Base-by-base conservation (phyloP, 1,140 invertebrate species). In the Magallana gigas region DNA sequence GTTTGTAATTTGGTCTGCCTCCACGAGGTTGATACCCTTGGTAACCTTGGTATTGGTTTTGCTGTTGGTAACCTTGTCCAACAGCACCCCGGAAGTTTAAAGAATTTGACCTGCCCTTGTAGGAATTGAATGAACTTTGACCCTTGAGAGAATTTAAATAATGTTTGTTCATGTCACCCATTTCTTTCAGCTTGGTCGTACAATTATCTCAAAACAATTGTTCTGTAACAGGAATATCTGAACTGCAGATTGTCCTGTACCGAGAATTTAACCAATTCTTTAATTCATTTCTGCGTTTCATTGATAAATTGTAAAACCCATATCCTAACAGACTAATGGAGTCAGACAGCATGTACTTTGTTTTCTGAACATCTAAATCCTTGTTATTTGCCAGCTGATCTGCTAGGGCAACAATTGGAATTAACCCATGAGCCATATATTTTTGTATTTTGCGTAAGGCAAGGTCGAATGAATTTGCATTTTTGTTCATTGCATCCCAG, bases 211-310 rank as follows among this genome's bases (percentile, higher is more conserved):
- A 57, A 59, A 84, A 62, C 16, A 84, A 29, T n/a, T 60, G n/a
- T 29, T 84, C 58, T 16, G 83, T n/a, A 62, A 84, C 62, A 29
- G 57, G 57, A 18, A 62, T 29, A 29, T 59, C 57, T 11, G n/a
- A 29, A 56, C 98, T 23, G 23, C 23, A 23, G 23, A 23, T 23
- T 98, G 91, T 98, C 96, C 83, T 83, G 57, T 83, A 83, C n/a
- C 14, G 48, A 58, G 36, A 8, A 57, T 57, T 83, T 18, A 83
- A 57, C 1, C 56, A 11, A 57, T 16, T n/a, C 23, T 23, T 23
- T 23, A 23, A 23, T 12, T 56, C 4, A n/a, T 9, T 16, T 57
- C 81, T 57, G 16, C 81, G 4, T 83, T 56, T 83, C 23, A 48
- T 18, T 3, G 57, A 83, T 56, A 83, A 48, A 83, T 56, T 12